These are phyloP conservation scores for Agrochola lychnidis DNA, from an alignment of 2,888 invertebrate species.

Conservation along the genomic window DNA sequence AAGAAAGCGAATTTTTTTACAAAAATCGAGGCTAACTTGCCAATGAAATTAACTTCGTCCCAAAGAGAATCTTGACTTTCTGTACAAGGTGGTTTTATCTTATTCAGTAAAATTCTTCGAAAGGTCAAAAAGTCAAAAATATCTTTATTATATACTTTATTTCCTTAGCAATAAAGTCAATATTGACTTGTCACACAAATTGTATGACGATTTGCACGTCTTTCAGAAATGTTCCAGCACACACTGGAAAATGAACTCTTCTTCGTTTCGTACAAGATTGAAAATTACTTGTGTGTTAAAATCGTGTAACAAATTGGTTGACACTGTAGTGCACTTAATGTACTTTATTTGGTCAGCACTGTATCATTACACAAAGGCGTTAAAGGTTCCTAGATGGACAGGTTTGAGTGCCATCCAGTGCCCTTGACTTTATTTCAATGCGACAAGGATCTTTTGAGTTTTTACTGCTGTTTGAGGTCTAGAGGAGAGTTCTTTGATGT, in stretches of 20 bases:
- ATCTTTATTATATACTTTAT: conserved; percentile 25
- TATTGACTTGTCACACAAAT: conserved; percentile 9
- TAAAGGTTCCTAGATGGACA: conserved; percentile 62
- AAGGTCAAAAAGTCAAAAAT: conserved; percentile 7
- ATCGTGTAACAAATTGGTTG: conserved; percentile 23
- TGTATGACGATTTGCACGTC: neutral
- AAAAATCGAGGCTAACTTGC: conserved; percentile 29
- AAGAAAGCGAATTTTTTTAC: conserved; percentile 30
- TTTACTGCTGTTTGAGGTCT: neutral
- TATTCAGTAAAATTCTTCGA: conserved; percentile 21
- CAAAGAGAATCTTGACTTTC: conserved; percentile 36
- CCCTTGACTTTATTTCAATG: conserved; percentile 55
- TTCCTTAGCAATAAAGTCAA: conserved; percentile 8
- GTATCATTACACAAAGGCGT: conserved; percentile 48
- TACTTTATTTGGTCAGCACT: conserved; percentile 47
- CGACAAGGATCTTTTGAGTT: conserved; percentile 40
- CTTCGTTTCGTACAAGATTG: fast-evolving
- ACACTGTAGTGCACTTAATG: conserved; percentile 34
- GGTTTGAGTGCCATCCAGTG: conserved; percentile 52
- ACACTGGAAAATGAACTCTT: neutral
- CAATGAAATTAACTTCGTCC: conserved; percentile 21
- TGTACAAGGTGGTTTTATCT: conserved; percentile 29
- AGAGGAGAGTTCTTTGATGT: neutral
- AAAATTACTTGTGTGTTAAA: neutral
- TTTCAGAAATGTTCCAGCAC: neutral